Conservation (phyloP, 2,113 vertebrate species). For the Theristicus caerulescens region DNA sequence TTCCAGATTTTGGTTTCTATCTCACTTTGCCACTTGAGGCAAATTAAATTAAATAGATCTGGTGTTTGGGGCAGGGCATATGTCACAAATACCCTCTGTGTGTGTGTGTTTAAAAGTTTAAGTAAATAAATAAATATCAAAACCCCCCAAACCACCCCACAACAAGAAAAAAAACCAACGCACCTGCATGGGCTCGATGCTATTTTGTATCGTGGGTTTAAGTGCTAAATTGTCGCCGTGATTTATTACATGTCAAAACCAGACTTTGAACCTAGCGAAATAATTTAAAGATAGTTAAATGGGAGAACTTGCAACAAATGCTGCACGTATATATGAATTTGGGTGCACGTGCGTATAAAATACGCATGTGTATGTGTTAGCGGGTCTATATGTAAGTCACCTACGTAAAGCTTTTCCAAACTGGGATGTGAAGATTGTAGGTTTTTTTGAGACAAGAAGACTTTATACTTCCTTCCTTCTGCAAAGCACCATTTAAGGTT, state of each 20-base stretch:
- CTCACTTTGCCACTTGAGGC: not conserved
- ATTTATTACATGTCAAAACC: not conserved
- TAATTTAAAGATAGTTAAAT: not conserved
- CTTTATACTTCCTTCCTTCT: not conserved
- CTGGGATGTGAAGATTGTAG: not conserved
- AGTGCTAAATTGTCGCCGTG: not conserved
- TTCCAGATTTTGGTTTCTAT: not conserved
- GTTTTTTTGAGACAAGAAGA: not conserved
- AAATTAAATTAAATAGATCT: not conserved
- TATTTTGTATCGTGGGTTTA: not conserved
- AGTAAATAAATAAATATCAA: not conserved
- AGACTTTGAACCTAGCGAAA: not conserved
- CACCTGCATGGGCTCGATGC: not conserved
- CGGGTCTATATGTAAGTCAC: not conserved
- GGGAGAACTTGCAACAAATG: not conserved
- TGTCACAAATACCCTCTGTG: not conserved
- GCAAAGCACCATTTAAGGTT: not conserved
- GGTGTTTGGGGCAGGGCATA: not conserved
- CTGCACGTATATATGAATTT: not conserved
- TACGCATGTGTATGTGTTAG: accelerated
- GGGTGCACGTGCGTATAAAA: not conserved
- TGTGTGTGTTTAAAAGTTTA: not conserved
- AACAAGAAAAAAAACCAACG: not conserved
- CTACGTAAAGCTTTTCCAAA: not conserved
- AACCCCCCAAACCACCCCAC: not conserved